Evolutionary conservation across 2,797 vertebrate species (phyloP).

Genomic region (Sebastes hopkinsi): DNA sequence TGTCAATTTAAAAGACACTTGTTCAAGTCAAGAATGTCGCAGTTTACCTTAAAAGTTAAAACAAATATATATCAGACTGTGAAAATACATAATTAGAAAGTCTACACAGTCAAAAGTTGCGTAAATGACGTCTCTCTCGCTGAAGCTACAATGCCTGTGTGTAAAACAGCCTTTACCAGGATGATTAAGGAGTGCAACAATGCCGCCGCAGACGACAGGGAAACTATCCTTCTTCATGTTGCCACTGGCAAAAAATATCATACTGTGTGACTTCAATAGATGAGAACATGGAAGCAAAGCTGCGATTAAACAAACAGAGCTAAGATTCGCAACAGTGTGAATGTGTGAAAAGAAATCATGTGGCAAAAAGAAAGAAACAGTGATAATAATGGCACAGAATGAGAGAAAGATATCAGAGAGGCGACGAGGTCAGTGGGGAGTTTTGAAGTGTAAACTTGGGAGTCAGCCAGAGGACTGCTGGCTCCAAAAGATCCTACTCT

Average conservation of each 20-base stretch:
- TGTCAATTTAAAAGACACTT: too few species aligned
- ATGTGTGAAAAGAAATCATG: neutral
- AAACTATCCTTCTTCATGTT: too few species aligned
- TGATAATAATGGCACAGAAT: neutral
- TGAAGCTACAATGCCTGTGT: too few species aligned
- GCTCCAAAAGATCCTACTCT: neutral
- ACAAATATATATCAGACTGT: too few species aligned
- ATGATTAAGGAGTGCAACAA: too few species aligned
- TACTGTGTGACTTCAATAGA: neutral
- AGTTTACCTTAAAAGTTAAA: too few species aligned
- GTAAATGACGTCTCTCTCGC: too few species aligned
- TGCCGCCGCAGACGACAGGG: too few species aligned
- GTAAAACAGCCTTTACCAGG: too few species aligned
- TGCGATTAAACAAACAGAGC: neutral
- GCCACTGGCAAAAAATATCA: neutral
- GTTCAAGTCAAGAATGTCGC: too few species aligned
- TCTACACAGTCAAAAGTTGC: too few species aligned
- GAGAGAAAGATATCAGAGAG: slow-evolving; percentile 15
- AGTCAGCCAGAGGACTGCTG: slow-evolving; percentile 26
- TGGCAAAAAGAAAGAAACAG: neutral
- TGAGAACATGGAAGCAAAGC: neutral
- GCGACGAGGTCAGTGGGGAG: slow-evolving; percentile 16
- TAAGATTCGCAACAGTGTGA: neutral
- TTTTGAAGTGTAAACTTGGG: slow-evolving; percentile 23
- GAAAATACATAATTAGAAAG: too few species aligned